Percentiles rank a stretch among this genome's conserved stretches.
These are phyloP conservation scores for Andrena camellia DNA, from an alignment of 2,888 invertebrate genomes.

Conservation along the genomic window DNA sequence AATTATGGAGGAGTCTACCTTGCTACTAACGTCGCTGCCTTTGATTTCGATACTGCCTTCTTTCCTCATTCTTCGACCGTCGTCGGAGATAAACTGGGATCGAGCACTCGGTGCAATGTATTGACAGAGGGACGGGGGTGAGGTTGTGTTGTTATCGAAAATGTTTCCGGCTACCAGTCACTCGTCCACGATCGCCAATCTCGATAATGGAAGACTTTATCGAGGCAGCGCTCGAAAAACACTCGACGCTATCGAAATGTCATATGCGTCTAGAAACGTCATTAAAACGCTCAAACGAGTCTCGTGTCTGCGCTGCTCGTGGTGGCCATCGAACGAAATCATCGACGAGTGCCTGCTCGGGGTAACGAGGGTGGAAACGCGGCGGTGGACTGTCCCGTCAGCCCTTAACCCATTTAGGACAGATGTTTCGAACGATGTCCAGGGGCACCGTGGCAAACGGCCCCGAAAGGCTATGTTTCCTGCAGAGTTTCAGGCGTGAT, in stretches of 20 bases:
- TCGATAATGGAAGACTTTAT: not conserved
- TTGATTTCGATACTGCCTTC: too few species aligned
- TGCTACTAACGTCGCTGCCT: too few species aligned
- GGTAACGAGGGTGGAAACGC: conserved; percentile 3
- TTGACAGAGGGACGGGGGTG: not conserved
- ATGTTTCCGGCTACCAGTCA: not conserved
- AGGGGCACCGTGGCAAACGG: conserved; percentile 19
- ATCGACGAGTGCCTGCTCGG: not conserved
- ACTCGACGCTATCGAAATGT: not conserved
- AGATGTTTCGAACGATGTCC: conserved; percentile 40
- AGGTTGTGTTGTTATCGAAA: not conserved
- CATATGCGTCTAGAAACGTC: not conserved
- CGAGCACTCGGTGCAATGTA: too few species aligned
- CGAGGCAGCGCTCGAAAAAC: not conserved
- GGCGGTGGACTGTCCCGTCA: not conserved
- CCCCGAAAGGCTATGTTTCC: conserved; percentile 17
- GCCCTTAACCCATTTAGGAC: conserved; percentile 19
- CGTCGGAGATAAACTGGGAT: too few species aligned
- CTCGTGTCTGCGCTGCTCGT: not conserved
- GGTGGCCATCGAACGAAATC: not conserved
- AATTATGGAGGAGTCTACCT: too few species aligned
- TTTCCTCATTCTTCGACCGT: too few species aligned
- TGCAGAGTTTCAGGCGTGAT: conserved; percentile 16
- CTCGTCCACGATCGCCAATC: not conserved
- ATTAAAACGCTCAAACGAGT: not conserved